Evolutionary conservation across 2,888 invertebrate genomes (phyloP), one percentile per base, ranked within the genome.

Genomic region (Andrena bicolor): DNA sequence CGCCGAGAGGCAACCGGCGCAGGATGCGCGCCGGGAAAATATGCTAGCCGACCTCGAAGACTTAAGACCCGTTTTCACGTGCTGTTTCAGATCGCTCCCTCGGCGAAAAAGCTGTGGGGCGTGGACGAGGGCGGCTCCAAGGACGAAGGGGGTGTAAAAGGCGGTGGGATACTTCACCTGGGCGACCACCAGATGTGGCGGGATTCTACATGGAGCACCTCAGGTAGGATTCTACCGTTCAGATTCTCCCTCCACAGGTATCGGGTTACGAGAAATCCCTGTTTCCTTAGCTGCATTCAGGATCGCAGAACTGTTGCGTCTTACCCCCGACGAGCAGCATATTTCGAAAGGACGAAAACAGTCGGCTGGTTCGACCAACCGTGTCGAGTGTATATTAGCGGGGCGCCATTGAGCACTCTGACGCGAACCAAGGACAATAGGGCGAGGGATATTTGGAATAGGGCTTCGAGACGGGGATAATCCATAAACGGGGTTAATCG

Each of bases 121-220:
- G 95, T 96, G 86, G 95, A 95, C 93, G 95, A 95, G 90, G 94
- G 94, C 84, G 93, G 94, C 88, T 94, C 94, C 90, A 94, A 94
- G 91, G 94, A 94, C 93, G 97, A 97, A 95, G 97, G 96, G 94
- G 96, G 97, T 85, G 95, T 96, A 83, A 95, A 96, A 88, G 96
- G 95, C 85, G 96, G 96, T 94, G 96, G 96, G 93, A 97, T 98
- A 94, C 97, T 97, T 87, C 95, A 94, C 96, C 96, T 95, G 94
- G 96, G 95, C 95, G 98, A 95, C 96, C 98, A 94, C 94, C 97
- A 97, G 94, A 97, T 98, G 95, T 98, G 98, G 98, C 96, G 98
- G 90, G 98, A 98, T 94, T 96, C 98, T 77, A 98, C 98, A 90
- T 98, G 98, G 98, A 98, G 98, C 92, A 97, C 98, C 88, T 97